Conservation (phyloP, 2,888 invertebrate genomes). For the Cheiracanthium punctorium region DNA sequence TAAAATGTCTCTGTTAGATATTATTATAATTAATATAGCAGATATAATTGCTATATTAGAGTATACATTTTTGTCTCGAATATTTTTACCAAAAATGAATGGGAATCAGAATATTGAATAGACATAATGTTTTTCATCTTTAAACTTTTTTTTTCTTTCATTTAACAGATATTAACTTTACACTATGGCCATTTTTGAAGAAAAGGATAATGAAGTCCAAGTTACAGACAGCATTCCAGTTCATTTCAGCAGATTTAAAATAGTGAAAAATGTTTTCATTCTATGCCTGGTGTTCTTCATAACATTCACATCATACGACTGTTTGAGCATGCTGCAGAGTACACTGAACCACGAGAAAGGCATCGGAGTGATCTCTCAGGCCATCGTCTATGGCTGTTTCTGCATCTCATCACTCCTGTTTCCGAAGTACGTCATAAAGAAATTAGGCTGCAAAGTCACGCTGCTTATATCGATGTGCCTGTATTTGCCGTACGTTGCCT, state of each 20-base stretch:
- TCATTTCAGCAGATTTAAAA: slow-evolving; percentile 77
- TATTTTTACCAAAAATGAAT: no score
- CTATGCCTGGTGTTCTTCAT: slow-evolving; percentile 95
- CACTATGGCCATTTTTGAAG: no score
- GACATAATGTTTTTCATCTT: no score
- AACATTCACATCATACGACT: slow-evolving; percentile 96
- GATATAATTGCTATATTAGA: no score
- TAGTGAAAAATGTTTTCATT: slow-evolving; percentile 91
- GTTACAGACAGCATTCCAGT: not conserved
- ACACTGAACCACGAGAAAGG: slow-evolving; percentile 93
- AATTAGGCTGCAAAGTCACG: slow-evolving; percentile 97
- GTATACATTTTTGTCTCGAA: no score
- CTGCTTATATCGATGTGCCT: slow-evolving; percentile 93
- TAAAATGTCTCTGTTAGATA: no score
- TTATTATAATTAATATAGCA: no score
- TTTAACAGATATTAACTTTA: no score
- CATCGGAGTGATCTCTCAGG: slow-evolving; percentile 90
- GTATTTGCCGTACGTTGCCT: slow-evolving; percentile 94
- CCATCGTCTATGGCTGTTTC: slow-evolving; percentile 92
- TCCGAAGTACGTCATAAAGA: slow-evolving; percentile 92
- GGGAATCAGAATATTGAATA: no score
- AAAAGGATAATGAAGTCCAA: no score
- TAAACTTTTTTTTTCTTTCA: no score
- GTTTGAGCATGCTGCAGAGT: slow-evolving; percentile 92
- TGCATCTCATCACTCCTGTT: slow-evolving; percentile 98